Evolutionary conservation across 1,140 invertebrate species (phyloP), one percentile per base, ranked within the genome.

Genomic region (Dryas iulia): DNA sequence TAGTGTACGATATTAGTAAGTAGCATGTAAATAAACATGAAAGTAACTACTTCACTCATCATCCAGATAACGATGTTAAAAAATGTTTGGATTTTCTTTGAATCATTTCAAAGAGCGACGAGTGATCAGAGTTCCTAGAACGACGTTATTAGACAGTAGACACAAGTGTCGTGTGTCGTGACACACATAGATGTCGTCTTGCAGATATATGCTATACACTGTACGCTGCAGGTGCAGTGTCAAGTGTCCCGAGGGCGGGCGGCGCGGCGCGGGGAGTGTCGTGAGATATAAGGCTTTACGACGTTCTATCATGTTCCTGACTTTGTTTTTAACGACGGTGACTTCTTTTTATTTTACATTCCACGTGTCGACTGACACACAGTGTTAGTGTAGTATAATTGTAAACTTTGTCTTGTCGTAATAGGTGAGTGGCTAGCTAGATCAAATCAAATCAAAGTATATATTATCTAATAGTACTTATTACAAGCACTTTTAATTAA

Each of bases 321-420:
- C 59, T 60, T 47, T 60, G n/a, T 31, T 47, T 28, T 18, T 61
- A 61, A 61, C 33, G 59, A 18, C 59, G 47, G 14, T 5, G 58
- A n/a, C 6, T 18, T 35, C 23, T 26, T 14, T 24, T 35, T 24
- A 24, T 35, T 21, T 23, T 12, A 23, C 11, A 26, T 28, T 47
- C 25, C 59, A 52, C 59, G 59, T 31, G 35, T 7, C 8, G 2
- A 0, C 0, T 47, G 7, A 3, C 7, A 47, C 39, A 47, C 21
- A 47, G 39, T 47, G 21, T 14, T 6, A 14, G 5, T 6, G 12
- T 47, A 47, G 39, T 47, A 47, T 14, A 1, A 14, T 14, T 6
- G 12, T 35, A 35, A 35, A n/a, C 6, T 21, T 18, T 18, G 39
- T 21, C 39, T 47, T 47, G 18, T 0, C n/a, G n/a, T n/a, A n/a